Evolutionary conservation across 2,113 vertebrate species (phyloP).

Genomic region (Parus major): DNA sequence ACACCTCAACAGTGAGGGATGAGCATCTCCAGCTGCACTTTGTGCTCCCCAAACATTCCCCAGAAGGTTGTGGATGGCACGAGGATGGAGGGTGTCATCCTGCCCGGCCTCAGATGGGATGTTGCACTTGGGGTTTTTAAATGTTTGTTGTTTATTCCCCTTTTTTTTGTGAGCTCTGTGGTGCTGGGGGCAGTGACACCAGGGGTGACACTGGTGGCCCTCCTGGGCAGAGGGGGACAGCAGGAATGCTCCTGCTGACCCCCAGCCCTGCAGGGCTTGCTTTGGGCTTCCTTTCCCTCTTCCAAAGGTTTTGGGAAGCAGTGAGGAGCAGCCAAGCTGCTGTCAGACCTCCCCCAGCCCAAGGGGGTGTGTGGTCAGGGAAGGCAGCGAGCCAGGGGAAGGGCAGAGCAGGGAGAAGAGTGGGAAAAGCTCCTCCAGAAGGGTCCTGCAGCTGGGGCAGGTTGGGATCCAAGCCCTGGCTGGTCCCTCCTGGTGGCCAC

Average conservation of each 20-base stretch:
- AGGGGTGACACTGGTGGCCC: not conserved
- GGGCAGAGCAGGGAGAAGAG: not conserved
- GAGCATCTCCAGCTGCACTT: not conserved
- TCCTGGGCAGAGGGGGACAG: not conserved
- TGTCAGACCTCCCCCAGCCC: not conserved
- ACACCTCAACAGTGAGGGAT: not conserved
- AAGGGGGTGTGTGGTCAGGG: accelerated
- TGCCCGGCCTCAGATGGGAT: not conserved
- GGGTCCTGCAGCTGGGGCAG: not conserved
- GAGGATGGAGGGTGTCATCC: not conserved
- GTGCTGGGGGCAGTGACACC: not conserved
- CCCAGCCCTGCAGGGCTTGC: not conserved
- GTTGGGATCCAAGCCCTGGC: not conserved
- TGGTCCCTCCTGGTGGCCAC: not conserved
- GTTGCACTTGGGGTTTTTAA: accelerated
- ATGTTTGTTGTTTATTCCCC: not conserved
- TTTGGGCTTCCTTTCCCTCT: not conserved
- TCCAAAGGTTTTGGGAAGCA: not conserved
- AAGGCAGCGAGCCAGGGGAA: not conserved
- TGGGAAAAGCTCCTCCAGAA: not conserved
- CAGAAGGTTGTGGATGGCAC: not conserved
- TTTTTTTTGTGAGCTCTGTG: not conserved
- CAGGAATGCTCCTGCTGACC: not conserved
- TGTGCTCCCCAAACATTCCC: not conserved
- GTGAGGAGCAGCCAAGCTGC: not conserved